Conservation (phyloP, 2,888 invertebrate species). For the Thelaira solivaga region DNA sequence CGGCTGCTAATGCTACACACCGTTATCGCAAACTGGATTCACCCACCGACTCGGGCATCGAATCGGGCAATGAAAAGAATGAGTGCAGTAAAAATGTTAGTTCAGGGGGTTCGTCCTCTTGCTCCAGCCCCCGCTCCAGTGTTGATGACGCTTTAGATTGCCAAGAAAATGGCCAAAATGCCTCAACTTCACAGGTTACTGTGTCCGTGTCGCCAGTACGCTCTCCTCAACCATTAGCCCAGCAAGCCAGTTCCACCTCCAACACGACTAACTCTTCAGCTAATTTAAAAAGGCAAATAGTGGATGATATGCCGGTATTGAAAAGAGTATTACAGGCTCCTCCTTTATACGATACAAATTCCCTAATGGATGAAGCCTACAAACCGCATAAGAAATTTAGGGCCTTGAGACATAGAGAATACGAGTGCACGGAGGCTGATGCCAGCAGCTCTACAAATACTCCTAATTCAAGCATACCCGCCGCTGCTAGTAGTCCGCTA, state of each 20-base stretch:
- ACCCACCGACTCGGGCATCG: slow-evolving; percentile 95
- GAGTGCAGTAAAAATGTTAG: slow-evolving; percentile 84
- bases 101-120: slow-evolving; percentile 85
- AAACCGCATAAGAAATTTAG: slow-evolving; percentile 97
- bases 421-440: slow-evolving; percentile 85
- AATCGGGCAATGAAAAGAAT: slow-evolving; percentile 92
- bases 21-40: slow-evolving; percentile 92
- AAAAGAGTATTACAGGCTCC: slow-evolving; percentile 95
- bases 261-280: slow-evolving; percentile 59
- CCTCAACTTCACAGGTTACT: slow-evolving; percentile 65
- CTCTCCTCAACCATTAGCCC: slow-evolving; percentile 72
- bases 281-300: slow-evolving; percentile 79
- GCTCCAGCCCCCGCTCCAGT: slow-evolving; percentile 90
- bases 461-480: slow-evolving; percentile 39
- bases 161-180: slow-evolving; percentile 70
- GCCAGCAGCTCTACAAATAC: slow-evolving; percentile 79
- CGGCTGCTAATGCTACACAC: slow-evolving; percentile 74
- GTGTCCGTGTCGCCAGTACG: slow-evolving; percentile 73
- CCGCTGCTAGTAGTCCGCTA: slow-evolving; percentile 47
- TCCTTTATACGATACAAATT: slow-evolving; percentile 92
- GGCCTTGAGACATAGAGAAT: slow-evolving; percentile 87
- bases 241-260: slow-evolving; percentile 64
- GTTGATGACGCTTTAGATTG: slow-evolving; percentile 86
- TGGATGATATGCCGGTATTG: slow-evolving; percentile 94
- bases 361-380: slow-evolving; percentile 95